phyloP scores from a whole-genome alignment of 2,113 vertebrate genomes.

The Camarhynchus parvulus region DNA sequence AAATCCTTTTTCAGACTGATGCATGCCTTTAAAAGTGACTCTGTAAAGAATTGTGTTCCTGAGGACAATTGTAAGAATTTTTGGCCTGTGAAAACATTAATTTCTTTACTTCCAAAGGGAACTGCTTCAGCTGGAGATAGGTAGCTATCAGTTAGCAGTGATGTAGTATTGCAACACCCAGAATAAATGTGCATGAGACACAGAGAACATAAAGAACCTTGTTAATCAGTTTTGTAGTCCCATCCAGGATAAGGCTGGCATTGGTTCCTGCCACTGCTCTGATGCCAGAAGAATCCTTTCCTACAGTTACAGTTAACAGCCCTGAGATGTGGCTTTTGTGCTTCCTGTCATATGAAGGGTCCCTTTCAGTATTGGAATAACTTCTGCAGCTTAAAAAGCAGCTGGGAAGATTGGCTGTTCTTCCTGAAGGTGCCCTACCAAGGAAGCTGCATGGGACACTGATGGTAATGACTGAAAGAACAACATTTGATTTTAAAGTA shows the following conservation, averaged over 20 bases:
- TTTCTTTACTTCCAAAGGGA: not conserved
- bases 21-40: not conserved
- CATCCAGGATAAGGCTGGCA: not conserved
- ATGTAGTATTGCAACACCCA: not conserved
- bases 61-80: not conserved
- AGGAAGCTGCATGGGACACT: not conserved
- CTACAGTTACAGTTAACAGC: not conserved
- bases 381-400: not conserved
- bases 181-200: not conserved
- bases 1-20: not conserved
- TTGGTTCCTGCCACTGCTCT: not conserved
- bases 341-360: not conserved
- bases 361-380: not conserved
- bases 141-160: not conserved
- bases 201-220: not conserved
- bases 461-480: not conserved
- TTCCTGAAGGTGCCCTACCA: not conserved
- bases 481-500: not conserved
- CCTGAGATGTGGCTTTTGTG: not conserved
- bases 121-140: not conserved
- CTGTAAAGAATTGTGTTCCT: not conserved
- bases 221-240: not conserved
- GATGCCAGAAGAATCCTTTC: not conserved
- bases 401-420: not conserved
- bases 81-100: not conserved